Percentiles rank a stretch among this genome's conserved stretches.
Evolutionary conservation across 1,140 invertebrate genomes (phyloP).

Genomic region (Neodiprion pinetum): DNA sequence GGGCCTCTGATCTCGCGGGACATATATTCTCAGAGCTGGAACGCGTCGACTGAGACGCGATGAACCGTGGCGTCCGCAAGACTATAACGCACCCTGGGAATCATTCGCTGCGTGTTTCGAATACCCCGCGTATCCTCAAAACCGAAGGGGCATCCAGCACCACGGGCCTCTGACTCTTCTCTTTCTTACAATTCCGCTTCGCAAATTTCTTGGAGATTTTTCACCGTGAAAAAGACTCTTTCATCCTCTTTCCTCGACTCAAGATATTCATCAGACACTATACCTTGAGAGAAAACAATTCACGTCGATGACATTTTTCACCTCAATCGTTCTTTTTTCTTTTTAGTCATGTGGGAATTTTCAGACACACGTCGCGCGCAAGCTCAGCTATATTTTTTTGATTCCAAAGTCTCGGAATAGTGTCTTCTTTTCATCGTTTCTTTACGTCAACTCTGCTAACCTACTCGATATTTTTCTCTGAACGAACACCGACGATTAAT

Average conservation of each 20-base stretch:
- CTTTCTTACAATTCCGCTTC: not conserved
- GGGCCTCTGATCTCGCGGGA: conserved; percentile 28
- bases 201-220: not conserved
- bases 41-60: conserved; percentile 20
- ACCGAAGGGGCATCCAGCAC: not conserved
- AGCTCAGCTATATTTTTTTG: not conserved
- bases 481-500: too few species aligned
- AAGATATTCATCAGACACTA: not conserved
- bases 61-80: conserved; percentile 18
- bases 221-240: not conserved
- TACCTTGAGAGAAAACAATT: conserved; percentile 12
- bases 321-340: conserved; percentile 1
- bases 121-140: conserved; percentile 19
- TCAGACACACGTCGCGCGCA: conserved; percentile 5
- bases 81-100: conserved; percentile 15
- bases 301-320: conserved; percentile 9
- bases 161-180: conserved; percentile 5
- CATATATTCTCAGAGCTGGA: conserved; percentile 26
- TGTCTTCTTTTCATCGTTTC: too few species aligned
- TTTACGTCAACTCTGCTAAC: too few species aligned
- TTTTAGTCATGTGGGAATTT: conserved; percentile 9
- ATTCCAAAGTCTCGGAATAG: too few species aligned
- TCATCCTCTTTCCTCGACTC: too few species aligned
- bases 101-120: conserved; percentile 28
- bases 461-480: too few species aligned